Evolutionary conservation across 2,797 vertebrate species (phyloP), one percentile per base, ranked within the genome.

Genomic region (Petrocephalus schoutedeni): DNA sequence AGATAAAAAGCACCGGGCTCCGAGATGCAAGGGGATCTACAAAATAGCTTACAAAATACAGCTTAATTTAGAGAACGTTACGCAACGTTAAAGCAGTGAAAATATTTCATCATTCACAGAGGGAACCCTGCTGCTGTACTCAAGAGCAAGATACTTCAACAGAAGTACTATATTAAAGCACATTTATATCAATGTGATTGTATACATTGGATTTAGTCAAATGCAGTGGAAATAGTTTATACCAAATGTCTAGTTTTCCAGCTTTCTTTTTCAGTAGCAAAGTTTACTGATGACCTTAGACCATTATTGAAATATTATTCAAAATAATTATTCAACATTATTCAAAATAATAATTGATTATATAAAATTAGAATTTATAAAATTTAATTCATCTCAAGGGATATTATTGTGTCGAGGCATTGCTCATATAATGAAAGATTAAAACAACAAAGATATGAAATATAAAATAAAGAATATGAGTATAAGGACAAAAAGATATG

Each of bases 1-100:
- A 86, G 88, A 88, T 58, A 58, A 84, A 77, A 58, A 84, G 49
- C 36, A 59, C 7, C 56, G 21, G 71, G 23, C 71, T 19, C 16
- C 16, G 58, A 21, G 58, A 10, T 21, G 1, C 58, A 61, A 21
- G 2, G 5, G n/a, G 58, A 61, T 4, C n/a, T 28, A 28, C 28
- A 28, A 28, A 28, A 14, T 1, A 21, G 58, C 49, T 49, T 45
- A 19, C 41, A 16, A 19, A 49, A 19, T 45, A 14, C 28, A 74
- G 41, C 32, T 36, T 0, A 74, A 16, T 16, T 74, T 16, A 77
- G 16, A 45, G 41, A 77, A 19, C 2, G 14, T n/a, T 45, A n/a
- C 6, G 67, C 36, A 41, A 32, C 5, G 64, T 36, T 71, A 71
- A 71, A 71, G 16, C 41, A 45, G 71, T 14, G 36, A 77, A 77